Conservation (phyloP, 2,888 invertebrate genomes). For the Gryllus longicercus region DNA sequence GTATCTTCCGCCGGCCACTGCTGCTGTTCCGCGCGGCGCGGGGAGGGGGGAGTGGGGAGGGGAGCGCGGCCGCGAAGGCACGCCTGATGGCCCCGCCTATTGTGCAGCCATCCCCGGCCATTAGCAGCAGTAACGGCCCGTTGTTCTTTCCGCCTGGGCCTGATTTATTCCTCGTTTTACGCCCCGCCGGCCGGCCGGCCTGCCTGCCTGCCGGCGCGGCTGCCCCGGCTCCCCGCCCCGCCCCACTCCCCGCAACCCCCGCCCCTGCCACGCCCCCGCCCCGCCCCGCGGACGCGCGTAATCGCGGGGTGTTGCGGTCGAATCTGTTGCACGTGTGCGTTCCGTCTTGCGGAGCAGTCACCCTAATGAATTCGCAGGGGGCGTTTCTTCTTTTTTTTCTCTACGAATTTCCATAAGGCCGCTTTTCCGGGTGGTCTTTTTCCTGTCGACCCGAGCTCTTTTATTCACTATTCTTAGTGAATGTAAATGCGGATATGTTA, state of each 20-base stretch:
- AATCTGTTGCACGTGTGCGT: no score
- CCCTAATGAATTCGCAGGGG: no score
- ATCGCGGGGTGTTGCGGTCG: no score
- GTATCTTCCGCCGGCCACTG: neutral
- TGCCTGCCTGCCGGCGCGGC: neutral
- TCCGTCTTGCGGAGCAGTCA: no score
- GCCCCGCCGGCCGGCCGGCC: neutral
- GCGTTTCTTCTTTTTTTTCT: no score
- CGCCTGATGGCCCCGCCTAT: neutral
- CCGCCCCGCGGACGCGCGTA: no score
- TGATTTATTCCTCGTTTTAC: constrained; percentile 7
- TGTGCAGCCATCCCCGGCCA: constrained; percentile 17
- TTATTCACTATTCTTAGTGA: no score
- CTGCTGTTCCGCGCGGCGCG: neutral
- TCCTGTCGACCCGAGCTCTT: no score
- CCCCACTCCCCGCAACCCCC: neutral
- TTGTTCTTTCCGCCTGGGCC: neutral
- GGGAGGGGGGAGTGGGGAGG: neutral
- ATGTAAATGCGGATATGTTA: no score
- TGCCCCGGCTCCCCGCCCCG: neutral
- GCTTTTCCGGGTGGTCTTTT: no score
- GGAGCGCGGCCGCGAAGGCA: neutral
- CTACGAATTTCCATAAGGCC: no score
- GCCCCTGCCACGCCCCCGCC: neutral
- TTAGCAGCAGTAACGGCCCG: constrained; percentile 7